phyloP scores from a whole-genome alignment of 2,113 vertebrate species.

The Dissostichus mawsoni region DNA sequence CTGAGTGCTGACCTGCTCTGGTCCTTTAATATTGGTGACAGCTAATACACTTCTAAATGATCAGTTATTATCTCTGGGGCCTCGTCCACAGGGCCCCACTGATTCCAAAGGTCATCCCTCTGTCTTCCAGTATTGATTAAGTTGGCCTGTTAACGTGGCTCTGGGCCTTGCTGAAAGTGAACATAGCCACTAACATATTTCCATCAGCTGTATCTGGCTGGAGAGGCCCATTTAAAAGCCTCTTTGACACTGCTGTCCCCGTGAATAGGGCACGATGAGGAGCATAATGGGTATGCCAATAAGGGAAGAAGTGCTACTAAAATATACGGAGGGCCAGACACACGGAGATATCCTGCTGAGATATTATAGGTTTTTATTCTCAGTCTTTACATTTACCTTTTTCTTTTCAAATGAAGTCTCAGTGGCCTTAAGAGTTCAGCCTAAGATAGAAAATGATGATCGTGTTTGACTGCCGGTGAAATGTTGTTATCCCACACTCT shows the following conservation, averaged over 20 bases:
- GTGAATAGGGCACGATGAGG: constrained; percentile 58
- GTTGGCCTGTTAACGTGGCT: constrained; percentile 72
- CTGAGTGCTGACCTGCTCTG: constrained; percentile 63
- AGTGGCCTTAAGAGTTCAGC: neutral
- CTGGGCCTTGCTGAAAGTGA: constrained; percentile 72
- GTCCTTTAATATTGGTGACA: constrained; percentile 80
- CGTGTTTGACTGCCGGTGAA: too few species aligned
- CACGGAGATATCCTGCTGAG: constrained; percentile 7
- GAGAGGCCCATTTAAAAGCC: constrained; percentile 65
- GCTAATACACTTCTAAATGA: constrained; percentile 82
- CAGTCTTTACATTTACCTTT: neutral
- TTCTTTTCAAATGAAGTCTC: neutral
- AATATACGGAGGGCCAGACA: constrained; percentile 26
- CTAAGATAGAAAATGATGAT: too few species aligned
- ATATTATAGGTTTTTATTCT: neutral
- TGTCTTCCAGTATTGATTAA: constrained; percentile 80
- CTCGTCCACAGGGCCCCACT: constrained; percentile 78
- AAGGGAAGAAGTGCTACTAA: constrained; percentile 45
- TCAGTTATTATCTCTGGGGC: constrained; percentile 83
- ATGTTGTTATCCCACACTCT: too few species aligned
- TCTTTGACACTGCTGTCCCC: constrained; percentile 58
- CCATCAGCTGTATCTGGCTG: constrained; percentile 56
- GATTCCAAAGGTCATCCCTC: constrained; percentile 82
- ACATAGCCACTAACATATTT: constrained; percentile 70
- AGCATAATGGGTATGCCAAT: constrained; percentile 74